Evolutionary conservation across 2,797 vertebrate genomes (phyloP).

Genomic region (Nannoperca australis): DNA sequence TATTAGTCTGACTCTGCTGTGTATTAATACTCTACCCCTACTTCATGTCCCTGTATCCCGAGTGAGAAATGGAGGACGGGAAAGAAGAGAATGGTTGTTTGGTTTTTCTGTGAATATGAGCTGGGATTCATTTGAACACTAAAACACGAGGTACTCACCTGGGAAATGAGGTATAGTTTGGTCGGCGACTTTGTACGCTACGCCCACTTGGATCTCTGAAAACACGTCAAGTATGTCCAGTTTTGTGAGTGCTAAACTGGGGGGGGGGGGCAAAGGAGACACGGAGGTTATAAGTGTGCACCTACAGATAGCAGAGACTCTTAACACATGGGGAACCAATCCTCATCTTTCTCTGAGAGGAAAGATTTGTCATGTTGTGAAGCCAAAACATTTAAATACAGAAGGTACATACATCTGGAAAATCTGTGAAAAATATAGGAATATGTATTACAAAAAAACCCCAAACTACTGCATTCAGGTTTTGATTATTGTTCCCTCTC

Average conservation of each 20-base stretch:
- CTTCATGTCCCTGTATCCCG: background rate
- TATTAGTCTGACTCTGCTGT: background rate
- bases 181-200: slow-evolving; percentile 92
- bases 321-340: background rate
- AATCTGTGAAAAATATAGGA: background rate
- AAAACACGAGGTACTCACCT: slow-evolving; percentile 81
- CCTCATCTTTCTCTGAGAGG: background rate
- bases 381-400: background rate
- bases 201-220: slow-evolving; percentile 93
- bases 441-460: background rate
- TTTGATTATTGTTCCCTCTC: background rate
- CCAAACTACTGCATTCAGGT: background rate
- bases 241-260: slow-evolving; percentile 96
- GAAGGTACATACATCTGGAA: background rate
- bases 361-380: background rate
- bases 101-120: background rate
- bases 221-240: slow-evolving; percentile 96
- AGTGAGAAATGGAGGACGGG: background rate
- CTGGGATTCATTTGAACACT: background rate
- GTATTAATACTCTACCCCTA: background rate
- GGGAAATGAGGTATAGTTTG: slow-evolving; percentile 97
- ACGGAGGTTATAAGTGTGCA: background rate
- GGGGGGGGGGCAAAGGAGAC: slow-evolving; percentile 8
- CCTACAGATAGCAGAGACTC: background rate
- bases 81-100: background rate